Conservation (phyloP, 92 coral and sea anemone species). For the Siderastrea radians region DNA sequence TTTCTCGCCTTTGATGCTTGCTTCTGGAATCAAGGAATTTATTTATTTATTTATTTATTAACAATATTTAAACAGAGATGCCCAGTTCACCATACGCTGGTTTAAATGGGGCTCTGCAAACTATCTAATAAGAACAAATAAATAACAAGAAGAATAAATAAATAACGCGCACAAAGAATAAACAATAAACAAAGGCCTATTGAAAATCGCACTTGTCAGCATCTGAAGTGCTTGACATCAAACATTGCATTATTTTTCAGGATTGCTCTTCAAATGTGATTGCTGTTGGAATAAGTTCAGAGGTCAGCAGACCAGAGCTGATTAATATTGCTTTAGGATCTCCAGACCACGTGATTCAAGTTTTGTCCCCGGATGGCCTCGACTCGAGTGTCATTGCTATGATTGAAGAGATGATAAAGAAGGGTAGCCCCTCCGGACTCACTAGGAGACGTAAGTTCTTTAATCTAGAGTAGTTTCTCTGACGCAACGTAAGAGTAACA, state of each 20-base stretch:
- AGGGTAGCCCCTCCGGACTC: neutral
- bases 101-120: too few relatives aligned
- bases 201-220: too few relatives aligned
- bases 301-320: conserved; percentile 30
- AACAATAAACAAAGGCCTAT: too few relatives aligned
- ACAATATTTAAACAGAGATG: too few relatives aligned
- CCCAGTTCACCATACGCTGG: too few relatives aligned
- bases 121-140: too few relatives aligned
- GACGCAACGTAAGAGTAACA: neutral
- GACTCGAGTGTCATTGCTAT: neutral
- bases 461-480: neutral
- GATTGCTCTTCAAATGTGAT: conserved; percentile 15
- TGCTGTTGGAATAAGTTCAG: conserved; percentile 22
- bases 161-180: too few relatives aligned
- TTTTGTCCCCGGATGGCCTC: neutral
- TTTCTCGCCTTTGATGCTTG: too few relatives aligned
- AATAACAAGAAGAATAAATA: too few relatives aligned
- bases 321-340: conserved; percentile 23
- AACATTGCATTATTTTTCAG: neutral
- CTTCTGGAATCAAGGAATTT: too few relatives aligned
- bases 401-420: conserved; percentile 3
- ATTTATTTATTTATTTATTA: too few relatives aligned
- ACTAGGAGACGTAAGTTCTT: neutral
- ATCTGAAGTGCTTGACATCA: too few relatives aligned
- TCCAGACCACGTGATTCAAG: conserved; percentile 16